Conservation (phyloP, 2,888 invertebrate genomes). For the Acronicta aceris region DNA sequence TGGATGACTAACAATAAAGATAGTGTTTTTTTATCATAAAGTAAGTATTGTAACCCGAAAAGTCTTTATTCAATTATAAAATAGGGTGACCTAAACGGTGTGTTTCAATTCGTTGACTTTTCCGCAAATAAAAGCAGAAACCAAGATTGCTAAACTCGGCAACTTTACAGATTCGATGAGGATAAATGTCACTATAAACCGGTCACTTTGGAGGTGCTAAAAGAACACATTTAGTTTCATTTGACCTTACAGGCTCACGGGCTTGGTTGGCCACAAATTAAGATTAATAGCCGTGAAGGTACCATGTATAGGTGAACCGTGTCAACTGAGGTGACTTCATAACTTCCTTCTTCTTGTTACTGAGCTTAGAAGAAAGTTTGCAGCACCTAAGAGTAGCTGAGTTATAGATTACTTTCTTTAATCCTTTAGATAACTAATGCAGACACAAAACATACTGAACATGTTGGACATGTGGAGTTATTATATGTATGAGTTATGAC, state of each 20-base stretch:
- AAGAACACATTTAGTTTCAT: slow-evolving; percentile 75
- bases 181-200: slow-evolving; percentile 81
- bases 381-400: background rate
- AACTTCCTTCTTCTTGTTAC: slow-evolving; percentile 15
- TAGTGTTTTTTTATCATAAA: too few relatives aligned
- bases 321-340: background rate
- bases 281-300: slow-evolving; percentile 62
- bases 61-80: too few relatives aligned
- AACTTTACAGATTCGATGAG: slow-evolving; percentile 64
- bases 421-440: background rate
- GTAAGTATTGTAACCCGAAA: too few relatives aligned
- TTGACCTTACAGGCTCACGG: slow-evolving; percentile 70
- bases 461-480: background rate
- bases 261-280: slow-evolving; percentile 61
- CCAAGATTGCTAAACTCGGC: slow-evolving; percentile 7
- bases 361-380: slow-evolving; percentile 4
- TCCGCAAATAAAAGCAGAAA: slow-evolving; percentile 26
- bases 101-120: background rate
- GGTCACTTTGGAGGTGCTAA: slow-evolving; percentile 74
- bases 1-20: too few relatives aligned
- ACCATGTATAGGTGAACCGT: slow-evolving; percentile 28
- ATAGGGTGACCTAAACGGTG: too few relatives aligned
- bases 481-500: too few relatives aligned
- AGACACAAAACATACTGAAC: too few relatives aligned
- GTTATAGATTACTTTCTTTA: background rate